Evolutionary conservation across 2,888 invertebrate genomes (phyloP).

Genomic region (Amorpha juglandis): DNA sequence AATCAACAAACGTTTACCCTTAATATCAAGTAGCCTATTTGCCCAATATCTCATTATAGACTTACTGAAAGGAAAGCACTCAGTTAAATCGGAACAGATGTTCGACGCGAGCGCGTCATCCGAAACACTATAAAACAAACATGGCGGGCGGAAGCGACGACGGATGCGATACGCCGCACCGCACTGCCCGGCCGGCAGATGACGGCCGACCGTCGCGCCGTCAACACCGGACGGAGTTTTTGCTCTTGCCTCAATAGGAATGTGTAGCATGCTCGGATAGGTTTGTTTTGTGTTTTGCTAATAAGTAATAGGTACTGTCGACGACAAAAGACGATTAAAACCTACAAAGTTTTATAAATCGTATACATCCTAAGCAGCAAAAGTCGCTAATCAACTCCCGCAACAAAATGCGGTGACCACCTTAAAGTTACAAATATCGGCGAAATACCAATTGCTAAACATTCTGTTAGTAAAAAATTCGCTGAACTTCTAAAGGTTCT

Average conservation of each 20-base stretch:
- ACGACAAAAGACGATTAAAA: too few relatives aligned
- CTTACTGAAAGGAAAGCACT: neutral
- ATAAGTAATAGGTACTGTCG: neutral
- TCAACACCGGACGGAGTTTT: slow-evolving; percentile 27
- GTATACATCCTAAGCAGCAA: too few relatives aligned
- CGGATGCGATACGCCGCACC: slow-evolving; percentile 45
- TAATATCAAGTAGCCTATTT: too few relatives aligned
- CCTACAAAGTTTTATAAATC: too few relatives aligned
- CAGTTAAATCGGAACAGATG: slow-evolving; percentile 6
- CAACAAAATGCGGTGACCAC: too few relatives aligned
- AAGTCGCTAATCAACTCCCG: too few relatives aligned
- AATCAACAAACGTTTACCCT: too few relatives aligned
- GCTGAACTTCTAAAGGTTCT: too few relatives aligned
- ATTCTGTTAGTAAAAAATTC: too few relatives aligned
- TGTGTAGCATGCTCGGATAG: slow-evolving; percentile 2
- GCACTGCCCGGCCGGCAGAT: slow-evolving; percentile 46
- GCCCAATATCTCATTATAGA: neutral
- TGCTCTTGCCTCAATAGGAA: slow-evolving; percentile 12
- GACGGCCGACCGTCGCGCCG: slow-evolving; percentile 39
- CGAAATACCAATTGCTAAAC: too few relatives aligned
- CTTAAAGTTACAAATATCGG: too few relatives aligned
- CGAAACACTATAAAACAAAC: slow-evolving; percentile 45
- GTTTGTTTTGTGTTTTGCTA: neutral
- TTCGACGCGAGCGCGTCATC: neutral
- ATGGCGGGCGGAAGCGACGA: slow-evolving; percentile 65